A percentile compares a stretch with the other conserved stretches of the same genome.
phyloP scores from a whole-genome alignment of 2,888 invertebrate species.

The Crematogaster levior region DNA sequence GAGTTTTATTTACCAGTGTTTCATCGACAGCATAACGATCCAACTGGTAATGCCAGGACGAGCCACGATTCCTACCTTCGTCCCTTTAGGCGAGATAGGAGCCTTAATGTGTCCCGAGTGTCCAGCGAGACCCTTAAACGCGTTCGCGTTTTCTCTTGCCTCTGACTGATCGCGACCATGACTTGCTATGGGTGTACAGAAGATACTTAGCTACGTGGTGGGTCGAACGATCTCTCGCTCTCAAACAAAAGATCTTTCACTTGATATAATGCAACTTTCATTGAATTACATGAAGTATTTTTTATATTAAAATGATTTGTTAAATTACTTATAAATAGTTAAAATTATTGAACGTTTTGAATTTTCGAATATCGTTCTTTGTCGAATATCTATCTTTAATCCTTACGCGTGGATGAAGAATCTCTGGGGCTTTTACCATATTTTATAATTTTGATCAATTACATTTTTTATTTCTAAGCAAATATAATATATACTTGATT shows the following conservation, averaged over 20 bases:
- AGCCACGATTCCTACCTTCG: constrained; percentile 61
- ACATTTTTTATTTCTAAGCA: not conserved
- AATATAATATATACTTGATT: not conserved
- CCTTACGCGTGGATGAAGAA: not conserved
- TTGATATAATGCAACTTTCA: not conserved
- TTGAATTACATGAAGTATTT: not conserved
- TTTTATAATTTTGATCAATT: not conserved
- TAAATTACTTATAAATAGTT: not conserved
- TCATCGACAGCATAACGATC: constrained; percentile 61
- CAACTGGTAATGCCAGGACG: constrained; percentile 51
- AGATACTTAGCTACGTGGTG: constrained; percentile 18
- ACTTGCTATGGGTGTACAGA: constrained; percentile 62
- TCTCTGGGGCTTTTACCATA: not conserved
- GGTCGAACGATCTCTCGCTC: not conserved
- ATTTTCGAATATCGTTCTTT: not conserved
- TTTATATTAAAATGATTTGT: not conserved
- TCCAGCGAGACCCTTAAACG: constrained; percentile 68
- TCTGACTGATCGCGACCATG: constrained; percentile 45
- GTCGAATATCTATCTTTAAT: not conserved
- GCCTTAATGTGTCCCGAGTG: constrained; percentile 70
- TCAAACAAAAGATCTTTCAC: not conserved
- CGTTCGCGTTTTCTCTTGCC: constrained; percentile 58
- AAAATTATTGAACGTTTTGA: not conserved
- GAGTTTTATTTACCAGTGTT: constrained; percentile 66
- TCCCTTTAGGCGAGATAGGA: constrained; percentile 67